These are phyloP conservation scores for Penaeus indicus DNA, from an alignment of 1,140 invertebrate species.

Conservation along the genomic window DNA sequence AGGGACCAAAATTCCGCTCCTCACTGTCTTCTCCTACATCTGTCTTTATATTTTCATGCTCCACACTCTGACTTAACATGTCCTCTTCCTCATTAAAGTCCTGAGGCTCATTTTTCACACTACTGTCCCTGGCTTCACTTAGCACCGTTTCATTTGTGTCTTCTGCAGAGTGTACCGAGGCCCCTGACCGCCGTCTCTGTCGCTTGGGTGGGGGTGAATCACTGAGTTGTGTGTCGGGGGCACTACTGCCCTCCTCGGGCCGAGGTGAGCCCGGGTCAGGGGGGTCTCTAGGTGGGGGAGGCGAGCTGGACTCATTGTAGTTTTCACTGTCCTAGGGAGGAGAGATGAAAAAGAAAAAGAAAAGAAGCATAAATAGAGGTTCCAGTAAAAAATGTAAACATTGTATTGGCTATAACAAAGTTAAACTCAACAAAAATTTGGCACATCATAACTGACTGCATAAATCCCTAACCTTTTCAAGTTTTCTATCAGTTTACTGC, in stretches of 20 bases:
- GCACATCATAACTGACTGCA: too few relatives aligned
- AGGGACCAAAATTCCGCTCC: conserved; percentile 57
- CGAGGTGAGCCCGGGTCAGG: conserved; percentile 65
- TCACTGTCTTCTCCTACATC: conserved; percentile 49
- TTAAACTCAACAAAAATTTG: too few relatives aligned
- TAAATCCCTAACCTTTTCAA: too few relatives aligned
- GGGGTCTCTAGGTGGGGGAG: conserved; percentile 65
- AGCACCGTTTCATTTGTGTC: conserved; percentile 66
- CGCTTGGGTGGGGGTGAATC: conserved; percentile 63
- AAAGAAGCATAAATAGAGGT: neutral
- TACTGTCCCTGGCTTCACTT: conserved; percentile 62
- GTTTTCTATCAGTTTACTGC: too few relatives aligned
- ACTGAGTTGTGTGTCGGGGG: conserved; percentile 61
- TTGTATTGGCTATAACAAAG: too few relatives aligned
- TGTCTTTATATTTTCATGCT: conserved; percentile 56
- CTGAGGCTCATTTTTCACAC: conserved; percentile 66
- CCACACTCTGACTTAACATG: conserved; percentile 62
- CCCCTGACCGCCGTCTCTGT: conserved; percentile 61
- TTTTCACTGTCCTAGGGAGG: conserved; percentile 58
- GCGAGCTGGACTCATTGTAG: conserved; percentile 65
- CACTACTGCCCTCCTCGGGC: conserved; percentile 61
- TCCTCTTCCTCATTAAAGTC: conserved; percentile 66
- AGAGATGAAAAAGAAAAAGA: neutral
- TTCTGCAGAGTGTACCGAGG: conserved; percentile 59
- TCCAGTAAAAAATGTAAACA: too few relatives aligned